Conservation (phyloP, 2,888 invertebrate species). For the Cetonia aurata region DNA sequence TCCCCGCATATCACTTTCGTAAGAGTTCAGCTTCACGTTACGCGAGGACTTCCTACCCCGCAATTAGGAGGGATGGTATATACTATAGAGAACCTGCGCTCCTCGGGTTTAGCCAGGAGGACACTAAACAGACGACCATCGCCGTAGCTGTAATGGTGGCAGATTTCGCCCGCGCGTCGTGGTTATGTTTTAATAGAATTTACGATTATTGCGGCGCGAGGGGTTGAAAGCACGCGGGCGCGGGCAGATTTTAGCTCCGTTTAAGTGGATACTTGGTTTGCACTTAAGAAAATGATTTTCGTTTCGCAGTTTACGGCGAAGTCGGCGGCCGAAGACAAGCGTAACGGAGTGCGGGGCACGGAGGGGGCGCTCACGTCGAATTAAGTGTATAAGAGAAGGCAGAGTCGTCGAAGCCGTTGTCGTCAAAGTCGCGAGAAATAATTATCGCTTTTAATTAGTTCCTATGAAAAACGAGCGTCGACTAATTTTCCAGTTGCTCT, state of each 20-base stretch:
- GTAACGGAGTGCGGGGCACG: neutral
- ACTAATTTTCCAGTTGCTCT: slow-evolving; percentile 22
- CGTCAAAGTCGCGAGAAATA: slow-evolving; percentile 34
- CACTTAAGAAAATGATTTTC: slow-evolving; percentile 64
- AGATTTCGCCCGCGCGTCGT: slow-evolving; percentile 66
- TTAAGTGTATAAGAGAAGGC: slow-evolving; percentile 7
- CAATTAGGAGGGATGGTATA: too few species aligned
- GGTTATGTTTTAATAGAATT: slow-evolving; percentile 70
- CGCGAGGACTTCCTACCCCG: too few species aligned
- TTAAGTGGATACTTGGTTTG: slow-evolving; percentile 63
- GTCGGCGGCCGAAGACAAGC: slow-evolving; percentile 3
- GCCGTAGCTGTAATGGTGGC: slow-evolving; percentile 64
- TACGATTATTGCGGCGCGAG: slow-evolving; percentile 67
- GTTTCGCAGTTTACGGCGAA: slow-evolving; percentile 43
- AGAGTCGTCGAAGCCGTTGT: neutral
- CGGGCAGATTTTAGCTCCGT: slow-evolving; percentile 62
- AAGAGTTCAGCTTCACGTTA: too few species aligned
- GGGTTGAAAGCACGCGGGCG: slow-evolving; percentile 60
- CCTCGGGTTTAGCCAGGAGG: slow-evolving; percentile 41
- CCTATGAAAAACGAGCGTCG: slow-evolving; percentile 35
- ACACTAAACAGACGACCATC: slow-evolving; percentile 67
- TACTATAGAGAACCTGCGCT: too few species aligned
- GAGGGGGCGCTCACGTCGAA: neutral
- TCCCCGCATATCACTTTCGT: too few species aligned
- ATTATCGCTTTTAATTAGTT: slow-evolving; percentile 41